Percentiles rank a stretch among this genome's conserved stretches.
Evolutionary conservation across 2,888 invertebrate genomes (phyloP).

Genomic region (Glaucopsyche alexis): DNA sequence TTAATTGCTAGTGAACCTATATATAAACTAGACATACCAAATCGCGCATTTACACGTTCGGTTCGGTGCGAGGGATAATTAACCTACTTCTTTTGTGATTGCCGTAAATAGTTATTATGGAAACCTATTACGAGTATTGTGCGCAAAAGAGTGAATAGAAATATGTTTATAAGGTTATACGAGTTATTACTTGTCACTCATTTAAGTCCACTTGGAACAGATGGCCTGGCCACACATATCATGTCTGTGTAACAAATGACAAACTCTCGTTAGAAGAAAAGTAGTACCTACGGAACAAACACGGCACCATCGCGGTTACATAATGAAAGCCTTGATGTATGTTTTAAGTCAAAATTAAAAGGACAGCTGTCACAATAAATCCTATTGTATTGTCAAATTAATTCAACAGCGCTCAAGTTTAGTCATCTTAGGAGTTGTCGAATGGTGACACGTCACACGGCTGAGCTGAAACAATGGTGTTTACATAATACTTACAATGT

Average conservation of each 20-base stretch:
- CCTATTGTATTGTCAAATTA: constrained; percentile 39
- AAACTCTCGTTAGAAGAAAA: neutral
- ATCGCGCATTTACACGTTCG: no score
- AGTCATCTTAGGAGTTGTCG: constrained; percentile 29
- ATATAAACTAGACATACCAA: no score
- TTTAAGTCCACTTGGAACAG: no score
- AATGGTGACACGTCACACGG: constrained; percentile 51
- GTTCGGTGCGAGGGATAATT: no score
- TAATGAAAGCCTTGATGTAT: constrained; percentile 9
- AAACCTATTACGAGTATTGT: no score
- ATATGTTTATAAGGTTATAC: no score
- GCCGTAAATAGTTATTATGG: no score
- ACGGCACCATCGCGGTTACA: neutral
- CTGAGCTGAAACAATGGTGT: constrained; percentile 53
- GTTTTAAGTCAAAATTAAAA: constrained; percentile 14
- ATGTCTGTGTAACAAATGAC: neutral
- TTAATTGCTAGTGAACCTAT: no score
- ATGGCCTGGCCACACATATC: no score
- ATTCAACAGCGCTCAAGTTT: constrained; percentile 33
- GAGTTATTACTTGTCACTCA: neutral
- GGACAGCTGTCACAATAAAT: constrained; percentile 31
- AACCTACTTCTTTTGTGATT: no score
- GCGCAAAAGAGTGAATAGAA: no score
- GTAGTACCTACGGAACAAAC: no score
- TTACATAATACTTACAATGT: constrained; percentile 52